Evolutionary conservation across 2,797 vertebrate genomes (phyloP).

Genomic region (Sardinella longiceps): DNA sequence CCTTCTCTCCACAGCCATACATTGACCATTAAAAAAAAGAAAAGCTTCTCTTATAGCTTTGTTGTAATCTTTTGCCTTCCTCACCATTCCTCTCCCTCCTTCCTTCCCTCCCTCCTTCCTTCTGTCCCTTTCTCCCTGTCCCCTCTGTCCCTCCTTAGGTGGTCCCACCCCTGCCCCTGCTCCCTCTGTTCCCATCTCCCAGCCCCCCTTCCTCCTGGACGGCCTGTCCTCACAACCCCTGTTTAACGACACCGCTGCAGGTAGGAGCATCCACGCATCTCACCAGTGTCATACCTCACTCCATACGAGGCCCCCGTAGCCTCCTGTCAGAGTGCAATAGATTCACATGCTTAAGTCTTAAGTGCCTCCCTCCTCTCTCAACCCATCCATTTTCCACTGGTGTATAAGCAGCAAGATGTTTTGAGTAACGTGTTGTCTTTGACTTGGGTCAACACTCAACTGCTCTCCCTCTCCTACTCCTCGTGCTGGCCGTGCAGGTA

Average conservation of each 20-base stretch:
- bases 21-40: not conserved
- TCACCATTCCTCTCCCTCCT: not conserved
- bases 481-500: slow-evolving; percentile 73
- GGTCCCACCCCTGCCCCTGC: slow-evolving; percentile 79
- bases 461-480: slow-evolving; percentile 26
- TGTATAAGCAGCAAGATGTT: not conserved
- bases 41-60: not conserved
- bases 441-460: not conserved
- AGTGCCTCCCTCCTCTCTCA: not conserved
- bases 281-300: not conserved
- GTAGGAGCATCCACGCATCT: slow-evolving; percentile 65
- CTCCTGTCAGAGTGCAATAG: not conserved
- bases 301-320: not conserved
- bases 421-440: not conserved
- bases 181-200: slow-evolving; percentile 81
- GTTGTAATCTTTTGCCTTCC: slow-evolving; percentile 1
- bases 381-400: not conserved
- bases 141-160: slow-evolving; percentile 69
- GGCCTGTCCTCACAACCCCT: slow-evolving; percentile 90
- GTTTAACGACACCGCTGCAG: slow-evolving; percentile 92
- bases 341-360: not conserved
- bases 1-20: not conserved
- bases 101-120: not conserved
- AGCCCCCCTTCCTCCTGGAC: slow-evolving; percentile 91
- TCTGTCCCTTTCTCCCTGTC: not conserved